Conservation (phyloP, 2,797 vertebrate genomes). For the Austrolebias charrua region DNA sequence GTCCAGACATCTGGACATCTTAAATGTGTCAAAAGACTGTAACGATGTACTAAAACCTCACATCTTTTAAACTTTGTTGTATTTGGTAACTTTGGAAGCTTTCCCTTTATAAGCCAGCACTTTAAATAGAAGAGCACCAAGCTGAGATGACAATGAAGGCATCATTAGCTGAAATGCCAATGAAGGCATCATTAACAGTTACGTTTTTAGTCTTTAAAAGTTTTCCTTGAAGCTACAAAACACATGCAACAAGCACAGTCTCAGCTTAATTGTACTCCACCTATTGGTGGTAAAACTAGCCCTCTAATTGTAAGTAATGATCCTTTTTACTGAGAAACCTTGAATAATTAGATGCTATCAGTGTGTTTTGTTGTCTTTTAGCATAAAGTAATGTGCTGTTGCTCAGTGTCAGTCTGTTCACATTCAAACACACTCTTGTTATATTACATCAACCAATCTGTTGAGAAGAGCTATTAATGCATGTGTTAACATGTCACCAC, state of each 20-base stretch:
- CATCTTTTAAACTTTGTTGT: no score
- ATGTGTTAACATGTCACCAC: not conserved
- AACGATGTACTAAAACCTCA: no score
- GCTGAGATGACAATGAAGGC: not conserved
- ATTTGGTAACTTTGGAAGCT: no score
- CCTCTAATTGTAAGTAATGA: not conserved
- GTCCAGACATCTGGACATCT: no score
- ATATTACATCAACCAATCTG: not conserved
- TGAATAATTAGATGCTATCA: not conserved
- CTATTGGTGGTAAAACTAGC: not conserved
- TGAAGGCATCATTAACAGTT: not conserved
- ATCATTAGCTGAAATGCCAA: not conserved
- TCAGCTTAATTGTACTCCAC: not conserved
- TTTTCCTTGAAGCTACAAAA: no score
- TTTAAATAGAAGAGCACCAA: not conserved
- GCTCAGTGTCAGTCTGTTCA: not conserved
- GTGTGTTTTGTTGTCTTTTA: not conserved
- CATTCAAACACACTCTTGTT: not conserved
- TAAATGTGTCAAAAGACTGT: no score
- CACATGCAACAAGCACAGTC: not conserved
- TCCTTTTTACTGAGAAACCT: constrained; percentile 4
- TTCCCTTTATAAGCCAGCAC: no score
- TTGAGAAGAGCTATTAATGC: not conserved
- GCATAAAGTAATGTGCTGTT: not conserved
- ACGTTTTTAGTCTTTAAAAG: not conserved